A percentile compares a stretch with the other conserved stretches of the same genome.
These are phyloP conservation scores for Antechinus stuartii DNA, from an alignment of 2,113 vertebrate genomes.

Conservation along the genomic window DNA sequence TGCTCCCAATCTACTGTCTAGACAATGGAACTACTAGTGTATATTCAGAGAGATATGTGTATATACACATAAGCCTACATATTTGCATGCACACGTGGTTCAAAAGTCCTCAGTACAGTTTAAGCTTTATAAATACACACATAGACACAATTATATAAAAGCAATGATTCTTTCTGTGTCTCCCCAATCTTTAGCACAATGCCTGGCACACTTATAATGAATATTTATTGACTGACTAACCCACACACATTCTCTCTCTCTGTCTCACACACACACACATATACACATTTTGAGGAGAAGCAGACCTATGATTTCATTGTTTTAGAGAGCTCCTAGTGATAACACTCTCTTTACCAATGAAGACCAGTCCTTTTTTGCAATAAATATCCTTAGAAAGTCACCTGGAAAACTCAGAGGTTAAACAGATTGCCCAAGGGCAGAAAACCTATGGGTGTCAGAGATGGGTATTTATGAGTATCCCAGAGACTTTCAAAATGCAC, in stretches of 20 bases:
- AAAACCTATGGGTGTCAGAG: neutral
- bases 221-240: neutral
- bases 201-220: neutral
- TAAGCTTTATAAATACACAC: neutral
- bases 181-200: neutral
- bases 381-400: neutral
- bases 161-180: neutral
- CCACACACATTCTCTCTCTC: no score
- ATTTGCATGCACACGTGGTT: neutral
- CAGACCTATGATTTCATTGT: neutral
- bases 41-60: neutral
- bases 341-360: neutral
- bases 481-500: neutral
- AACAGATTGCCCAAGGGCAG: neutral
- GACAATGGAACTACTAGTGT: neutral
- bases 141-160: neutral
- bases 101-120: neutral
- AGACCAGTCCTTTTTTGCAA: neutral
- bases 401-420: neutral
- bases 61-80: neutral
- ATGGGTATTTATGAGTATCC: neutral
- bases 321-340: neutral
- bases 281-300: neutral
- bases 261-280: neutral
- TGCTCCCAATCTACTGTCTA: neutral